Evolutionary conservation across 2,888 invertebrate genomes (phyloP).

Genomic region (Dasypolia templi): DNA sequence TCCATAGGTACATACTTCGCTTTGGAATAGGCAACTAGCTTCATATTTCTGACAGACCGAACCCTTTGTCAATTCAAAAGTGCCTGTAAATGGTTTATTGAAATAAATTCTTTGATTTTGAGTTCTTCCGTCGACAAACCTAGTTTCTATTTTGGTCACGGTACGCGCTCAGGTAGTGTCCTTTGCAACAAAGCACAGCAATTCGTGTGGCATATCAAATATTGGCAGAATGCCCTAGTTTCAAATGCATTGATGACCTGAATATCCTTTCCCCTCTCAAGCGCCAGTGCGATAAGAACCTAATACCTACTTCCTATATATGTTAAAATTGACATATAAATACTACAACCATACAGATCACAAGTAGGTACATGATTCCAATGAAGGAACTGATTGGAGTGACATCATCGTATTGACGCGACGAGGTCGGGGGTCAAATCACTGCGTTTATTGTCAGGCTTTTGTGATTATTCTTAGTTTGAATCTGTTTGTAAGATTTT

Average conservation of each 20-base stretch:
- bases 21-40: too few relatives aligned
- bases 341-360: constrained; percentile 13
- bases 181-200: not conserved
- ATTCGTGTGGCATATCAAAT: not conserved
- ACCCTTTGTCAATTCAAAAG: too few relatives aligned
- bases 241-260: not conserved
- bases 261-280: constrained; percentile 5
- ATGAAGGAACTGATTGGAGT: constrained; percentile 47
- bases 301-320: not conserved
- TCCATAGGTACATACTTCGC: too few relatives aligned
- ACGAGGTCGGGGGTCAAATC: constrained; percentile 41
- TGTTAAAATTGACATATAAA: not conserved
- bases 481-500: not conserved
- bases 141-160: too few relatives aligned
- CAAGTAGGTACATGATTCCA: constrained; percentile 25
- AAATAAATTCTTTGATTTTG: too few relatives aligned
- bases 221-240: not conserved
- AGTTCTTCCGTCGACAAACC: too few relatives aligned
- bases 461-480: constrained; percentile 8
- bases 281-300: constrained; percentile 6
- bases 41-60: too few relatives aligned
- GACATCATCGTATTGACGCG: constrained; percentile 46
- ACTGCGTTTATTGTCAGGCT: constrained; percentile 40
- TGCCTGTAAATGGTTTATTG: too few relatives aligned
- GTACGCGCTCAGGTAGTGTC: too few relatives aligned